phyloP scores from a whole-genome alignment of 2,888 invertebrate species.

The Papilio demoleus region DNA sequence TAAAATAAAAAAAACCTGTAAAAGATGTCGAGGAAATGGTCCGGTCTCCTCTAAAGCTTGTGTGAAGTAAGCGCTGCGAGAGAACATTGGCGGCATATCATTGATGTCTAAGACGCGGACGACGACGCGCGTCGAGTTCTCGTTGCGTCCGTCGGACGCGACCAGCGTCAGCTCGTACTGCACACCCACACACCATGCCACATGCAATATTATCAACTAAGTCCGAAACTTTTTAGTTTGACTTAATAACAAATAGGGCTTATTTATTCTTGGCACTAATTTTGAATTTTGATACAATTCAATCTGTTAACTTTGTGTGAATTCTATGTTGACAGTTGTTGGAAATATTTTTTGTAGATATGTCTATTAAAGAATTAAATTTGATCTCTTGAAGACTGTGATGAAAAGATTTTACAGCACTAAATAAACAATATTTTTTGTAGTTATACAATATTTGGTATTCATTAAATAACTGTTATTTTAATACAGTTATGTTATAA shows the following conservation, averaged over 20 bases:
- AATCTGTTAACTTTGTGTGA: too few species aligned
- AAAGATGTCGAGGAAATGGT: slow-evolving; percentile 87
- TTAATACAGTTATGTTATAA: too few species aligned
- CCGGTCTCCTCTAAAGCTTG: slow-evolving; percentile 90
- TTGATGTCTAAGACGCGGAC: slow-evolving; percentile 94
- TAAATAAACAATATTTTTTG: too few species aligned
- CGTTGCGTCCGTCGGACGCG: slow-evolving; percentile 95
- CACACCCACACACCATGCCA: slow-evolving; percentile 75
- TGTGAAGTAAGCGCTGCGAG: slow-evolving; percentile 87
- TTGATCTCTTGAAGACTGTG: too few species aligned
- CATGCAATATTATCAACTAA: slow-evolving; percentile 65
- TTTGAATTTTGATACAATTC: background rate
- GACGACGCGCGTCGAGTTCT: slow-evolving; percentile 92
- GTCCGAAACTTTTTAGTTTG: background rate
- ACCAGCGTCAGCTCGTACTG: slow-evolving; percentile 95
- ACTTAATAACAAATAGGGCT: background rate
- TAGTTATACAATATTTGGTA: too few species aligned
- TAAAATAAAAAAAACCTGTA: slow-evolving; percentile 86
- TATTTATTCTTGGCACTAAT: background rate
- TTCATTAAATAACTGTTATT: too few species aligned
- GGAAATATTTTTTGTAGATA: too few species aligned
- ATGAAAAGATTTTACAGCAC: too few species aligned
- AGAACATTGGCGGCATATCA: slow-evolving; percentile 93
- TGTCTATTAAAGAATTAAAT: too few species aligned
- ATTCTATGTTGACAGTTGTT: too few species aligned